Base-by-base conservation (phyloP, 1,140 invertebrate species). In the Euglossa dilemma region DNA sequence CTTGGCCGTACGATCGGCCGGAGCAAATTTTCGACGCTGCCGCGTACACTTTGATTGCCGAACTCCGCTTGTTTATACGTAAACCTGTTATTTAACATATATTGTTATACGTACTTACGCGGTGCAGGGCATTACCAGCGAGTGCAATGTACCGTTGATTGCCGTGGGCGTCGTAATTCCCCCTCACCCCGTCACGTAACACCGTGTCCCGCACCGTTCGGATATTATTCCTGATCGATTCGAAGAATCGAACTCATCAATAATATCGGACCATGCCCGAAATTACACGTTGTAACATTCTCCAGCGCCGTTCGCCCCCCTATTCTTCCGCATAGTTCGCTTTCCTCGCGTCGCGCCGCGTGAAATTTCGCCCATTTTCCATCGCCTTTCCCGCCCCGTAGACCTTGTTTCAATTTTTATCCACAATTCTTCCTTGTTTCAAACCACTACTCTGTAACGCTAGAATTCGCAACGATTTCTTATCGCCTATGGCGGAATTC, bases 91-190 rank as follows among this genome's bases (percentile, higher is more conserved):
- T 75, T 80, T 80, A 70, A 87, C 72, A 76, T 67, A 75, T 64
- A 86, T 84, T 79, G 76, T 81, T 85, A 25, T 47, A 45, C 47
- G 54, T 79, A 85, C 78, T 77, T 77, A 66, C 74, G 80, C 79
- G 64, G 76, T 67, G 78, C 59, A 61, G 76, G 59, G 87, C 84
- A 80, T 88, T 86, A 86, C 87, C 28, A 84, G 80, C 83, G 87
- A 85, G 87, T 89, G 87, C 87, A 84, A 92, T 92, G 89, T 93
- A 92, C 92, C 92, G 92, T 93, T 93, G 87, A 90, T 92, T 89
- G 92, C 92, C 90, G 88, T 88, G 84, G 90, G 92, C 92, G 87
- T 87, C 83, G 82, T 78, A 50, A 76, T 71, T 66, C 61, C 71
- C 57, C 67, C 52, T 71, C 59, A 4, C 57, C 57, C 45, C 57